Evolutionary conservation across 2,888 invertebrate genomes (phyloP), one percentile per base, ranked within the genome.

Genomic region (Serrognathus titanus): DNA sequence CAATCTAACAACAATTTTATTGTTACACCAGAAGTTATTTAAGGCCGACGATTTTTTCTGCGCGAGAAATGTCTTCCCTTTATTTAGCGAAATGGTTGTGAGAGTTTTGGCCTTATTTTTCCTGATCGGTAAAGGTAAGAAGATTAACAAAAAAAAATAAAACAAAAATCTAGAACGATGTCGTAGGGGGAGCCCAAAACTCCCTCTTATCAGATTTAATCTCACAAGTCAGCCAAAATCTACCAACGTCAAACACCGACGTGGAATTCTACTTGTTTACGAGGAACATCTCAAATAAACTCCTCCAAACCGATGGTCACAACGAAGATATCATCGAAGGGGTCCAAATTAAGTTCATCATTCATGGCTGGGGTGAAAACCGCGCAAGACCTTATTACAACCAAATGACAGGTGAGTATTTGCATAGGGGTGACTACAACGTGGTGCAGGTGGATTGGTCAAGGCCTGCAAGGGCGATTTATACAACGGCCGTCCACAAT

Each of bases 371-470:
- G 77, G 71, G 74, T 2, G 79, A 79, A 57, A 76, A 71, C 50
- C 71, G 69, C 11, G 67, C 67, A 36, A 67, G 71, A 11, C 60
- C 66, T 1, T 77, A 75, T 72, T 73, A 71, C 53, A 60, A 64
- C 55, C 62, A 58, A 1, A 65, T 80, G 54, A 72, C 74, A 6
- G 66, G 69, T 38, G 80, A 77, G 54, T 82, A 80, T 58, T 65
- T 82, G 13, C 64, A 60, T 7, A 68, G 59, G n/a, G 75, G 68
- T 1, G 71, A 80, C 58, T 76, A 72, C 57, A 83, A 82, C 61
- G 71, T 83, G 2, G 75, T 83, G 24, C 73, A 75, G 8, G 75
- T 82, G 1, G 80, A 83, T 66, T 84, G 83, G 83, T 70, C 70
- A 16, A 62, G 63, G 38, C 66, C 66, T 10, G 71, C 75, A 3